phyloP scores from a whole-genome alignment of 2,113 vertebrate genomes.

The Myxocyprinus asiaticus region DNA sequence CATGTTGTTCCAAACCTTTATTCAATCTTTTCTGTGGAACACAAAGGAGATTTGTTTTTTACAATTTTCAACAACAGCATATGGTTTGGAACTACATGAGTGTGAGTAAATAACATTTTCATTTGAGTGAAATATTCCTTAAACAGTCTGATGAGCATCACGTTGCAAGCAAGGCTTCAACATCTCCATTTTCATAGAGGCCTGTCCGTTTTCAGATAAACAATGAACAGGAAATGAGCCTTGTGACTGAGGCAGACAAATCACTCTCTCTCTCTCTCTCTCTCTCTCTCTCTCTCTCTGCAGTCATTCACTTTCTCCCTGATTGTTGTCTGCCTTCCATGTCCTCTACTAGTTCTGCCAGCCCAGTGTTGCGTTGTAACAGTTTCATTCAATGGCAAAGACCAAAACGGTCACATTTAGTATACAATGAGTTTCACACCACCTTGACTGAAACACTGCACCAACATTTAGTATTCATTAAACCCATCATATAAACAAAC shows the following conservation, averaged over 20 bases:
- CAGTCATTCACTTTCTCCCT: constrained; percentile 7
- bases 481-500: constrained; percentile 63
- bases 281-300: neutral
- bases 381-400: neutral
- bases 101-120: too few relatives aligned
- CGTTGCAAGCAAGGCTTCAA: constrained; percentile 38
- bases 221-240: constrained; percentile 65
- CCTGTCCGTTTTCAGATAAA: constrained; percentile 51
- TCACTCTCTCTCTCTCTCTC: constrained; percentile 26
- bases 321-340: neutral
- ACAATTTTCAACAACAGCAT: too few relatives aligned
- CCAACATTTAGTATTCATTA: constrained; percentile 60
- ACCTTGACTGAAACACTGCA: constrained; percentile 46
- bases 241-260: constrained; percentile 49
- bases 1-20: too few relatives aligned
- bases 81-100: too few relatives aligned
- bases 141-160: constrained; percentile 16
- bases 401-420: neutral
- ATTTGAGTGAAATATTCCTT: neutral
- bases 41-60: too few relatives aligned
- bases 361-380: neutral
- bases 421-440: constrained; percentile 32
- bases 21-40: too few relatives aligned
- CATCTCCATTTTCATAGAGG: constrained; percentile 50
- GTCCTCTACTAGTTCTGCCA: neutral